Conservation (phyloP, 2,888 invertebrate species). For the Drosophila eohydei region DNA sequence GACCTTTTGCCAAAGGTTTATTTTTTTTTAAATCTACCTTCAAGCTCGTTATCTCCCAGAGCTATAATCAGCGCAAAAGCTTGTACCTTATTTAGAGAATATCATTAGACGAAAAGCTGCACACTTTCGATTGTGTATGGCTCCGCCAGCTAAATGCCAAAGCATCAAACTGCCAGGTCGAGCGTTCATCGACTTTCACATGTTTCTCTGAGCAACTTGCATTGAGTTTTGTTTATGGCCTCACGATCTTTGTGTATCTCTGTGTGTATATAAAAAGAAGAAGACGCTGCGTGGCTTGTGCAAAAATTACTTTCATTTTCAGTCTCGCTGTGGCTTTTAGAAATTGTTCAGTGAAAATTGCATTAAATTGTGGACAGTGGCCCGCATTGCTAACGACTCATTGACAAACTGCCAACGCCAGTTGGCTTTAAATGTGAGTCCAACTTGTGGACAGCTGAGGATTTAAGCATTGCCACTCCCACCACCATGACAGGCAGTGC, state of each 20-base stretch:
- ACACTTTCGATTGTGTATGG: slow-evolving; percentile 55
- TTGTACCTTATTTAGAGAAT: slow-evolving; percentile 22
- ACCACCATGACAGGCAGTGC: slow-evolving; percentile 16
- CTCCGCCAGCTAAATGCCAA: slow-evolving; percentile 20
- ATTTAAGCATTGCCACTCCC: slow-evolving; percentile 39
- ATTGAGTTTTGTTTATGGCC: slow-evolving; percentile 47
- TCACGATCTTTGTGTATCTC: slow-evolving; percentile 63
- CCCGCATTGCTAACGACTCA: slow-evolving; percentile 59
- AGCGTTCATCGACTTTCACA: slow-evolving; percentile 54
- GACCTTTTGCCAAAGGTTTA: neutral
- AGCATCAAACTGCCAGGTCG: slow-evolving; percentile 24
- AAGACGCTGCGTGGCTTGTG: slow-evolving; percentile 42
- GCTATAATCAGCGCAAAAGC: neutral
- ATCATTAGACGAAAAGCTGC: slow-evolving; percentile 38
- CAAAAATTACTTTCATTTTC: slow-evolving; percentile 67
- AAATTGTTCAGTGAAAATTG: slow-evolving; percentile 74
- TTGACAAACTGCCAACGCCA: slow-evolving; percentile 72
- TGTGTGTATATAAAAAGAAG: slow-evolving; percentile 39
- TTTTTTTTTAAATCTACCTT: neutral
- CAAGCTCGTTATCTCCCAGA: neutral
- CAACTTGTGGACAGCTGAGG: slow-evolving; percentile 54
- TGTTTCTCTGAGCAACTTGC: slow-evolving; percentile 35
- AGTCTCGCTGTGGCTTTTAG: slow-evolving; percentile 37
- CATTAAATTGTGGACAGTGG: slow-evolving; percentile 33
- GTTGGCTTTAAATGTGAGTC: slow-evolving; percentile 52